phyloP scores from a whole-genome alignment of 2,797 vertebrate species.

The Chaetophractus vellerosus region DNA sequence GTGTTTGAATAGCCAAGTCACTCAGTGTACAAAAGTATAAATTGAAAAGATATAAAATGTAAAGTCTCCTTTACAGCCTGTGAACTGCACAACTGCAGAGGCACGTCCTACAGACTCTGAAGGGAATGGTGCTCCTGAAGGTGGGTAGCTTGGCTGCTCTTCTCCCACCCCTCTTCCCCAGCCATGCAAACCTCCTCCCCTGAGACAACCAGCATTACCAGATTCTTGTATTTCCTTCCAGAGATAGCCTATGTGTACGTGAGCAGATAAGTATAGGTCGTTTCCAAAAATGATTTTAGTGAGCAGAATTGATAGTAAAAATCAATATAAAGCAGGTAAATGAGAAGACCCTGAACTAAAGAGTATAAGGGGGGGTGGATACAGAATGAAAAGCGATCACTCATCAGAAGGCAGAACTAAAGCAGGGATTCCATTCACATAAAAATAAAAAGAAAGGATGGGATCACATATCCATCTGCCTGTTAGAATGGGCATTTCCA shows the following conservation, averaged over 20 bases:
- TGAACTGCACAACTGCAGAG: not conserved
- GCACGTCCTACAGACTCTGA: not conserved
- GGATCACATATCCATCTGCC: not conserved
- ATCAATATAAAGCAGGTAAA: not conserved
- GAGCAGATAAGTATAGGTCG: not conserved
- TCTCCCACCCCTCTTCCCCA: not conserved
- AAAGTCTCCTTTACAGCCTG: not conserved
- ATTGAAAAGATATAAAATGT: not conserved
- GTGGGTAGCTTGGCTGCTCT: not conserved
- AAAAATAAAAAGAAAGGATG: not conserved
- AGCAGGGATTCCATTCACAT: not conserved
- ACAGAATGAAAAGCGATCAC: not conserved
- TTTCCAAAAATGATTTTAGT: constrained; percentile 48
- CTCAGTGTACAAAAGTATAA: not conserved
- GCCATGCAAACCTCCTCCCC: not conserved
- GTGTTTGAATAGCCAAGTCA: constrained; percentile 24
- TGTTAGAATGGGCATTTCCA: not conserved
- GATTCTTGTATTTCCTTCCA: not conserved
- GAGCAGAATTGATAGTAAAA: constrained; percentile 25
- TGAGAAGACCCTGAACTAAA: not conserved
- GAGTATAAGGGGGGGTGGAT: not conserved
- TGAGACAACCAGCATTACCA: not conserved
- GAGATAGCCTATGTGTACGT: not conserved
- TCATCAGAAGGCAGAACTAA: constrained; percentile 7
- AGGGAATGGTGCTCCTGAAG: not conserved